These are phyloP conservation scores for Cavia porcellus DNA, from an alignment of 2,113 vertebrate species.

Conservation along the genomic window DNA sequence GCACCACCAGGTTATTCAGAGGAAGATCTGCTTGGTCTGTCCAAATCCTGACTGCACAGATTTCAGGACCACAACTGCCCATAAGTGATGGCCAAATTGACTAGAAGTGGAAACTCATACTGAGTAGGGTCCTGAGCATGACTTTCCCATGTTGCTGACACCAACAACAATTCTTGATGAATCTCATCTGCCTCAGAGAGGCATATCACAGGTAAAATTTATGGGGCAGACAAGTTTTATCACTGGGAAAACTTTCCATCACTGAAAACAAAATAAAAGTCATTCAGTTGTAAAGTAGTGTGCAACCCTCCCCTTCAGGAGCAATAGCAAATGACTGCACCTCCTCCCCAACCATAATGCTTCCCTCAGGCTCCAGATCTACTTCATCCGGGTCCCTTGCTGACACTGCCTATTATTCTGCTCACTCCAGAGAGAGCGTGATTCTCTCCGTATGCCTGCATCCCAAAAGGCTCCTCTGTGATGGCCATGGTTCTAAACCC, in stretches of 20 bases:
- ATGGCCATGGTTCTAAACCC: neutral
- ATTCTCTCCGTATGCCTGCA: fast-evolving
- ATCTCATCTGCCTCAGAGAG: neutral
- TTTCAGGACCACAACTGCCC: neutral
- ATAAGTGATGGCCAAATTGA: neutral
- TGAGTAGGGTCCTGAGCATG: neutral
- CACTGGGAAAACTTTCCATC: constrained; percentile 14
- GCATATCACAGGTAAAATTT: neutral
- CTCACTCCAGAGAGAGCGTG: neutral
- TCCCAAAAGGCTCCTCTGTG: neutral
- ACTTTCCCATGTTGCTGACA: neutral
- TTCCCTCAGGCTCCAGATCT: neutral
- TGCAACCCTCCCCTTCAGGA: neutral
- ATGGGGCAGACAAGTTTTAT: neutral
- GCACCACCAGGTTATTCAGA: neutral
- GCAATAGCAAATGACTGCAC: neutral
- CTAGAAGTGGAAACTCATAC: neutral
- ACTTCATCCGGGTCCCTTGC: neutral
- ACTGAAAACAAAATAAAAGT: neutral
- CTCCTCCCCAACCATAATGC: neutral
- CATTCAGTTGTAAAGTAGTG: neutral
- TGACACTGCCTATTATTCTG: neutral
- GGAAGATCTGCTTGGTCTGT: neutral
- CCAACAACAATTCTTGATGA: neutral
- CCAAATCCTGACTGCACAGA: neutral